Conservation (phyloP, 2,113 vertebrate genomes). For the Pyxicephalus adspersus region DNA sequence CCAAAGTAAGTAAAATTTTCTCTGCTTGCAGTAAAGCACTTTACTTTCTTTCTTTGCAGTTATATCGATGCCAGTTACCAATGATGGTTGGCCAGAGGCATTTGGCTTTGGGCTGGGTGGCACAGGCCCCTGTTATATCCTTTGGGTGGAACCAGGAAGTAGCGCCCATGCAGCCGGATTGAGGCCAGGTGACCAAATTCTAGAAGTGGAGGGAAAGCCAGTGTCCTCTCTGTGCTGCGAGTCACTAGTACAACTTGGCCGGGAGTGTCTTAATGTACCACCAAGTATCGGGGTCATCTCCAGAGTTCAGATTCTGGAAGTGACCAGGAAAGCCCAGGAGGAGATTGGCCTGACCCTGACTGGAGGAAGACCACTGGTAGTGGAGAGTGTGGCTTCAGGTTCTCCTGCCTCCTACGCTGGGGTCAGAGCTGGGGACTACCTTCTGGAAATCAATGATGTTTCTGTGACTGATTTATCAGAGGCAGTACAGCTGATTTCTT, state of each 20-base stretch:
- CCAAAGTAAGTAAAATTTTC: too few relatives aligned
- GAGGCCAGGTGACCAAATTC: constrained; percentile 88
- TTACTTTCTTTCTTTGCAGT: constrained; percentile 66
- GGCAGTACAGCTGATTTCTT: constrained; percentile 71
- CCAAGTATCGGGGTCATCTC: constrained; percentile 95
- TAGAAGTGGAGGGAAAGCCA: constrained; percentile 92
- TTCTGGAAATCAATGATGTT: constrained; percentile 84
- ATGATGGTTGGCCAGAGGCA: constrained; percentile 92
- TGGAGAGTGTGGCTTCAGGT: constrained; percentile 77
- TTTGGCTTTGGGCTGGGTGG: constrained; percentile 92
- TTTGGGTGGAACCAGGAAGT: constrained; percentile 92
- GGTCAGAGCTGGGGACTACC: constrained; percentile 78
- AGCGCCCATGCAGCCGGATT: constrained; percentile 87
- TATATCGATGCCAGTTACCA: constrained; percentile 84
- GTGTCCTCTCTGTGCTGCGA: constrained; percentile 79
- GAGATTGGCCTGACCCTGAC: constrained; percentile 80
- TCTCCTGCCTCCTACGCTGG: constrained; percentile 80
- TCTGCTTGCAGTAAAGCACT: neutral
- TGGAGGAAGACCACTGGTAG: constrained; percentile 75
- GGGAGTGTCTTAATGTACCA: constrained; percentile 84
- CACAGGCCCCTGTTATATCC: constrained; percentile 87
- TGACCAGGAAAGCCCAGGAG: constrained; percentile 72
- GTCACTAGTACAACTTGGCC: constrained; percentile 79
- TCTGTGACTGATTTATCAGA: constrained; percentile 74
- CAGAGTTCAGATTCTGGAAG: constrained; percentile 77